Evolutionary conservation across 2,888 invertebrate species (phyloP).

Genomic region (Conomelus anceps): DNA sequence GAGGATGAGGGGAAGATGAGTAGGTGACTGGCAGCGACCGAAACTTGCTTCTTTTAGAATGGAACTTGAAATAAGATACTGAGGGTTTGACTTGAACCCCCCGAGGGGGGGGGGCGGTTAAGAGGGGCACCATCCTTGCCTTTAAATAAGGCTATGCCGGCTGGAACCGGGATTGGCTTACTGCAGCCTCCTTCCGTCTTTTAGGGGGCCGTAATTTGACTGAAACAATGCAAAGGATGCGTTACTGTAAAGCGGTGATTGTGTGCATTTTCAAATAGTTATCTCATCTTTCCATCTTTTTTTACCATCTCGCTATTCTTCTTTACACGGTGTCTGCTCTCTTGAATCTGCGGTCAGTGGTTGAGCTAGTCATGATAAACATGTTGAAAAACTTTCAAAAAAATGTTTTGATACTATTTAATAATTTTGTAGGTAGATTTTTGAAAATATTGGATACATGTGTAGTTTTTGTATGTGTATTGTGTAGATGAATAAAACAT

Average conservation of each 20-base stretch:
- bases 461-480: too few relatives aligned
- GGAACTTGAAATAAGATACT: neutral
- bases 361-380: neutral
- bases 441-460: too few relatives aligned
- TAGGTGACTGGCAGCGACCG: slow-evolving; percentile 8
- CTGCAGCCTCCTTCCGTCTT: slow-evolving; percentile 17
- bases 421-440: too few relatives aligned
- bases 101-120: neutral
- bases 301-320: neutral
- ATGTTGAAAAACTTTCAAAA: too few relatives aligned
- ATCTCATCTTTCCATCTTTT: neutral
- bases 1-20: slow-evolving; percentile 1
- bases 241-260: neutral
- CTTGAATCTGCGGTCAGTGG: neutral
- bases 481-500: too few relatives aligned
- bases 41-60: neutral
- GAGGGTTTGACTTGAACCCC: neutral
- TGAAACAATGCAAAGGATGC: slow-evolving; percentile 12
- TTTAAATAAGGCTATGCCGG: neutral
- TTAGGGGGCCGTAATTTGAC: slow-evolving; percentile 7
- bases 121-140: too few relatives aligned
- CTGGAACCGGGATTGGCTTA: neutral
- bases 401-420: too few relatives aligned
- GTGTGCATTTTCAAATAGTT: neutral
- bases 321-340: neutral